Evolutionary conservation across 2,797 vertebrate species (phyloP).

Genomic region (Chaunax sp.): DNA sequence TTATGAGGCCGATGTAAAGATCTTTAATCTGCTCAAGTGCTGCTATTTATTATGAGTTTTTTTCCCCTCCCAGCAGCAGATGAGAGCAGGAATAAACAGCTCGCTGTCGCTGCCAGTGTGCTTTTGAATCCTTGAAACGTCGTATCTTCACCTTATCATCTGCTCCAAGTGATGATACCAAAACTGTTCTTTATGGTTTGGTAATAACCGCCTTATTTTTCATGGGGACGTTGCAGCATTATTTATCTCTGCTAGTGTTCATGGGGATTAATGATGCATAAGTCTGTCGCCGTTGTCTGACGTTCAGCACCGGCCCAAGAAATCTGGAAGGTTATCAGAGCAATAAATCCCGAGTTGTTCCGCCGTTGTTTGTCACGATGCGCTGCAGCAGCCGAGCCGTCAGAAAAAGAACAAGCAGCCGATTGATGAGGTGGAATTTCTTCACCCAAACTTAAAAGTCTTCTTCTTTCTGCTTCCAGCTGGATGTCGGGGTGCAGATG

Average conservation of each 20-base stretch:
- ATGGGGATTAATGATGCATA: slow-evolving; percentile 82
- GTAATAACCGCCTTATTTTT: slow-evolving; percentile 83
- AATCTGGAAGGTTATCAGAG: slow-evolving; percentile 84
- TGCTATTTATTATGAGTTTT: slow-evolving; percentile 76
- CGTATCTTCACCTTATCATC: slow-evolving; percentile 74
- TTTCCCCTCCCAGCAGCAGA: slow-evolving; percentile 36
- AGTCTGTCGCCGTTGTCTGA: slow-evolving; percentile 77
- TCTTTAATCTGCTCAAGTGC: slow-evolving; percentile 69
- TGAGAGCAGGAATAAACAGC: slow-evolving; percentile 63
- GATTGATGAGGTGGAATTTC: slow-evolving; percentile 74
- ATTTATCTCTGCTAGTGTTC: slow-evolving; percentile 81
- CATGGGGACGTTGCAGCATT: slow-evolving; percentile 68
- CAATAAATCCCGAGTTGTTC: slow-evolving; percentile 81
- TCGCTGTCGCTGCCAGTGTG: slow-evolving; percentile 58
- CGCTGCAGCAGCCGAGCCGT: slow-evolving; percentile 68
- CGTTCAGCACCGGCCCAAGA: slow-evolving; percentile 72
- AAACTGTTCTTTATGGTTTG: slow-evolving; percentile 79
- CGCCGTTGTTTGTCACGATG: slow-evolving; percentile 76
- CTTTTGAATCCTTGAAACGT: slow-evolving; percentile 73
- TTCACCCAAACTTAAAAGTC: slow-evolving; percentile 67
- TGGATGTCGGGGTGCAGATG: slow-evolving; percentile 66
- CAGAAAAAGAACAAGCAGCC: slow-evolving; percentile 67
- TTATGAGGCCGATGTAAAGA: slow-evolving; percentile 62
- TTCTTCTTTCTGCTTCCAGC: slow-evolving; percentile 66
- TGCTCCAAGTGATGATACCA: slow-evolving; percentile 73